Base-by-base conservation (phyloP, 1,140 invertebrate genomes). In the Papilio helenus region DNA sequence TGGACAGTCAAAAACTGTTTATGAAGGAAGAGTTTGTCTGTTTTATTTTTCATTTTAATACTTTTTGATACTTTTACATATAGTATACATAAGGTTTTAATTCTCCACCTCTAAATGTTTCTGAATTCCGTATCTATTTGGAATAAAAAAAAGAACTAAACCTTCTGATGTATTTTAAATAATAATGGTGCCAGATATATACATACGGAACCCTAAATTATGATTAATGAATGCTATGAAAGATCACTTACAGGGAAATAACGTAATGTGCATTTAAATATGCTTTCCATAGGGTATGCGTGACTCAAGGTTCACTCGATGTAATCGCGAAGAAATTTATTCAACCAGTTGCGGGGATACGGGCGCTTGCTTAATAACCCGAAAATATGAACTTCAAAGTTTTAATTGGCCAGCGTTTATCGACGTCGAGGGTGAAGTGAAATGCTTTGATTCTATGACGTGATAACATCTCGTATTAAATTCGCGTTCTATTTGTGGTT, bases 371-470 rank as follows among this genome's bases (percentile, higher is more conserved):
- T 89, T 92, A 90, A 91, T 91, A 89, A 90, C 86, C 86, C 88
- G 88, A 90, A 87, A 92, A 92, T 91, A 92, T 87, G 86, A 86
- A 84, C 84, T 87, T 82, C 84, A 89, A 92, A 92, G 83, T 92
- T 90, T 89, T 93, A 91, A 92, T 92, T 91, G 88, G 88, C 79
- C 72, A 84, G 72, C 86, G 84, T 88, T 91, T 91, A 92, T 89
- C 88, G 88, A 86, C 81, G 80, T 86, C 80, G 82, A 82, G 84
- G 82, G 84, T 86, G 83, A 83, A 79, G 29, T 76, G 51, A 77
- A 65, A 77, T 23, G 76, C 76, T 61, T 23, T 23, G 76, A 77
- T 77, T 77, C 58, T 42, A 76, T 34, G 55, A 77, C 10, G 55
- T 77, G 76, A 77, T 77, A 77, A 61, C 76, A 39, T 55, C 76